Percentiles rank a stretch among this genome's conserved stretches.
These are phyloP conservation scores for Ploceus nigricollis DNA, from an alignment of 2,113 vertebrate genomes.

Conservation along the genomic window DNA sequence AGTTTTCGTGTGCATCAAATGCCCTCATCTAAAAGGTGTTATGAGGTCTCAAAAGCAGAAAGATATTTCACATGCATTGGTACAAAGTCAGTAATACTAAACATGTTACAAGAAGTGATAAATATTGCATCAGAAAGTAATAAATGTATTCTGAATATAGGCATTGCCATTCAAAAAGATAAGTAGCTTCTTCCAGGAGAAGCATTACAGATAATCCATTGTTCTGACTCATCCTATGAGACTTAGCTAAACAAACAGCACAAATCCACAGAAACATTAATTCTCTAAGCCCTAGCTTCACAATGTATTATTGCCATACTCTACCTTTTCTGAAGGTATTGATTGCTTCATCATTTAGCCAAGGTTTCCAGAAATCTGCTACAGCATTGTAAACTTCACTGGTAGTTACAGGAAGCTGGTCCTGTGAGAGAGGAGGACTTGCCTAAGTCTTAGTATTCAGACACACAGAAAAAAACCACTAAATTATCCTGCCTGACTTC, in stretches of 20 bases:
- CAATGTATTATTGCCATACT: neutral
- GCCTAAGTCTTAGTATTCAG: neutral
- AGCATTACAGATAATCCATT: neutral
- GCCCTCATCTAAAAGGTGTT: neutral
- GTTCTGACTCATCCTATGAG: neutral
- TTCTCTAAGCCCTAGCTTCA: neutral
- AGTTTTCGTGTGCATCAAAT: neutral
- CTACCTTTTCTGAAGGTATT: conserved; percentile 85
- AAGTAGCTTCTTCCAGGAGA: neutral
- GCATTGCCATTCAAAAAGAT: neutral
- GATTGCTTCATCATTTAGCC: conserved; percentile 84
- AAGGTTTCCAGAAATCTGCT: conserved; percentile 85
- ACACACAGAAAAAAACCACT: neutral
- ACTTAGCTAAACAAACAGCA: neutral
- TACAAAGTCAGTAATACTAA: neutral
- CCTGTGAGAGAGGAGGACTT: conserved; percentile 72
- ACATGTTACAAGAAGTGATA: neutral
- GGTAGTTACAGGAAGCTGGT: conserved; percentile 81
- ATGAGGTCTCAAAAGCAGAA: neutral
- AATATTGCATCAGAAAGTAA: neutral
- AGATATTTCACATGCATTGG: neutral
- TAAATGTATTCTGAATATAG: neutral
- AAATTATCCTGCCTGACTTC: neutral
- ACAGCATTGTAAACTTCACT: conserved; percentile 86
- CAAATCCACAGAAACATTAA: neutral